phyloP scores from a whole-genome alignment of 2,113 vertebrate species.

The Chlorocebus sabaeus region DNA sequence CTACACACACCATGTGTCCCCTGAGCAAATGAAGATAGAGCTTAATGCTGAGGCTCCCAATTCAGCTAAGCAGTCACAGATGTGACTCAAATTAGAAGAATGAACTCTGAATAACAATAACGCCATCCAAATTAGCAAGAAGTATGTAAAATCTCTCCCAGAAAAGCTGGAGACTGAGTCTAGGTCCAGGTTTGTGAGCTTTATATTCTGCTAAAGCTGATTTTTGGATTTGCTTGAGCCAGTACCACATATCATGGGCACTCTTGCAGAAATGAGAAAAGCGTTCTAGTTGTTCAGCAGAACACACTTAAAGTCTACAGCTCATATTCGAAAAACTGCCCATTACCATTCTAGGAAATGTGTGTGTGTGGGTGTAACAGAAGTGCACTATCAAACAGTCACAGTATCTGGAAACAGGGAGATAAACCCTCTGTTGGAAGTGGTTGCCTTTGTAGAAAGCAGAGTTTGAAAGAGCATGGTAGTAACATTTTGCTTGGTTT shows the following conservation, averaged over 20 bases:
- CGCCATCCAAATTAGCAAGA: conserved; percentile 56
- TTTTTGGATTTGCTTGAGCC: neutral
- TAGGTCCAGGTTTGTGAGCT: conserved; percentile 3
- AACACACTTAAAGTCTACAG: neutral
- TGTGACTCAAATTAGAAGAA: conserved; percentile 73
- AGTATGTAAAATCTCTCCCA: conserved; percentile 36
- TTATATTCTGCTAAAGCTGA: neutral
- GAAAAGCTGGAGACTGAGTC: conserved; percentile 34
- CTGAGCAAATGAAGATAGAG: conserved; percentile 66
- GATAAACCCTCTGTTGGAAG: neutral
- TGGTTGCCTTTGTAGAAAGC: neutral
- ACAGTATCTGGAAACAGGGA: neutral
- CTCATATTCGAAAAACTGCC: neutral
- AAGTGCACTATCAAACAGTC: neutral
- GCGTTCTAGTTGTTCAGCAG: neutral
- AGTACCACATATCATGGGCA: neutral
- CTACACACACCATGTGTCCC: conserved; percentile 79
- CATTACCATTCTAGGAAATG: neutral
- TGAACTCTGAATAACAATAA: conserved; percentile 72
- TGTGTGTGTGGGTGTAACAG: neutral
- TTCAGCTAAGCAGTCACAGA: conserved; percentile 73
- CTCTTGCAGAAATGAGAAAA: neutral
- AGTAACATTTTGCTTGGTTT: neutral
- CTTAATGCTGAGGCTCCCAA: conserved; percentile 60
- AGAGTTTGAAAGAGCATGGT: neutral